Base-by-base conservation (phyloP, 2,797 vertebrate species). In the Urosaurus nigricauda region DNA sequence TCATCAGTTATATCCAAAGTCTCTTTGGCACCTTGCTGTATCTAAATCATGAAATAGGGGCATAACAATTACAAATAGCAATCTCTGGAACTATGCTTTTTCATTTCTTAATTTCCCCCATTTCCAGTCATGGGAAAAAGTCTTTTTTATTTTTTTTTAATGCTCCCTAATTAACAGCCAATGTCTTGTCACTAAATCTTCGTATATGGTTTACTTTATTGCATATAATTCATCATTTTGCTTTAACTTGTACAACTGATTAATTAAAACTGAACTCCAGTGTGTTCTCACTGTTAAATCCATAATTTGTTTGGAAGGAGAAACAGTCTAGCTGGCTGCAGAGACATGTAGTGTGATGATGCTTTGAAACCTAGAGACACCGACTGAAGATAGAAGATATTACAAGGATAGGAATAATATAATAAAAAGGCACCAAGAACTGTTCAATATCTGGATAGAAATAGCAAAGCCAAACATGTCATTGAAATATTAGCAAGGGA, bases 251-350 rank as follows among this genome's bases (percentile, higher is more conserved):
- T 53, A n/a, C 16, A 58, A 56, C 56, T 71, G 63, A 85, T 70
- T 88, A 88, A 86, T 47, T 88, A 83, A 82, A 82, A 83, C n/a
- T 40, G 83, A 85, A 85, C 32, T n/a, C 60, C 21, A 81, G 51
- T 56, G 19, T 56, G 84, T 84, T 84, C 43, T 81, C 71, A 43
- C 16, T 29, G 70, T 73, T 77, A 70, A 85, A 78, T 77, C 47
- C 37, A 21, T 40, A 58, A 63, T 60, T 32, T 58, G 58, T 68
- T 47, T 7, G 26, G 26, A 4, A 8, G 53, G 19, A 35, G 21
- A 56, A 79, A 3, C n/a, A 29, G 29, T 32, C 77, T 16, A 73
- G 37, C 51, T 32, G 26, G 47, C 83, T 79, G 32, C 21, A 74
- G 5, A 85, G 43, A 75, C 19, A 24, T 8, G 17, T 26, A 14